Evolutionary conservation across 2,888 invertebrate species (phyloP), one percentile per base, ranked within the genome.

Genomic region (Oegoconia quadripuncta): DNA sequence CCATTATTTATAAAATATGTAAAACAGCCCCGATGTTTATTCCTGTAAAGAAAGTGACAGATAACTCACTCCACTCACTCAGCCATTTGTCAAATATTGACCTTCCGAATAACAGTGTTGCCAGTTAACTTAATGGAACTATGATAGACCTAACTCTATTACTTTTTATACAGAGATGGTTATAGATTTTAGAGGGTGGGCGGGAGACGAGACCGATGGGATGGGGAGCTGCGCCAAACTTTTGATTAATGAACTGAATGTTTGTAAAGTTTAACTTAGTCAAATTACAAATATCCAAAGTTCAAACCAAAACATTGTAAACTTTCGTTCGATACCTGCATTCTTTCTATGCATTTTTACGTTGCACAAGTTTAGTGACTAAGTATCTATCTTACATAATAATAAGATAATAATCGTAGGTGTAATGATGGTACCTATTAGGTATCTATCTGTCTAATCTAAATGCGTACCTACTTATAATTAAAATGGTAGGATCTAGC

Each of bases 161-260:
- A 48, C 41, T 43, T 51, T 12, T 35, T 33, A 48, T 46, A 40
- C 44, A 15, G 3, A 3, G 6, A n/a, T n/a, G 9, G 15, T 11
- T 36, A 16, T 20, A 36, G 22, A 29, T 35, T 38, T 39, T 26
- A 18, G 28, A 31, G 39, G 40, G 36, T 41, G 44, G 44, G 50
- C 55, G 59, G 65, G n/a, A n/a, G n/a, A n/a, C n/a, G n/a, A 72
- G 72, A 65, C 72, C 74, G 74, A 65, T 48, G 57, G 59, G 49
- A 59, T 53, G 51, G 64, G 60, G 59, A 56, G 71, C 75, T 82
- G 86, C 82, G 83, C 81, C 78, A 83, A 87, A 87, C 82, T 87
- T 87, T 86, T 87, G 87, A 87, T 86, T 86, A 87, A 87, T 87
- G 84, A 83, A 80, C 69, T 72, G 68, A 74, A 78, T 79, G 78